A percentile compares a stretch with the other conserved stretches of the same genome.
These are phyloP conservation scores for Formicarius rufipectus DNA, from an alignment of 2,113 vertebrate species.

Conservation along the genomic window DNA sequence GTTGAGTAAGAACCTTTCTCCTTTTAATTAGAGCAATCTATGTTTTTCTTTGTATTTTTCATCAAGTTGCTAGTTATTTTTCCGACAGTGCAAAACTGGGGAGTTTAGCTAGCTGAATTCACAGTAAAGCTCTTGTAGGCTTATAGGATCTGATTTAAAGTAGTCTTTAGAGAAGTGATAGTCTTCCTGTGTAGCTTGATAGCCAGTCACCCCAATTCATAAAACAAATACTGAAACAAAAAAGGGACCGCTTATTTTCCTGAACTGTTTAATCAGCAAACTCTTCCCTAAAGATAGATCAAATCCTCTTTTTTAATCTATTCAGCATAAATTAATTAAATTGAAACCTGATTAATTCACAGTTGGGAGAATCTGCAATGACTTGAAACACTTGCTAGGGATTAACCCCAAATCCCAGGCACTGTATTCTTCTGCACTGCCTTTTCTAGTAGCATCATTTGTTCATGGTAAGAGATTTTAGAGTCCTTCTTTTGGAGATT, in stretches of 20 bases:
- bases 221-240: neutral
- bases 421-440: neutral
- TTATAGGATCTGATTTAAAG: neutral
- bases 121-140: neutral
- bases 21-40: neutral
- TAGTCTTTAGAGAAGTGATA: neutral
- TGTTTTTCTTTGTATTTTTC: neutral
- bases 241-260: neutral
- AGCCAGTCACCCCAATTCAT: neutral
- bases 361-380: neutral
- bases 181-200: neutral
- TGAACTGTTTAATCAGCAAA: neutral
- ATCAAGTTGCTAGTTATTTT: neutral
- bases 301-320: constrained; percentile 35
- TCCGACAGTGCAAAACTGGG: neutral
- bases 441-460: neutral
- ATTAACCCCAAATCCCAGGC: constrained; percentile 34
- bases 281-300: neutral
- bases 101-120: neutral
- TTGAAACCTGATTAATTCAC: constrained; percentile 26
- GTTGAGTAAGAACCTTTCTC: neutral
- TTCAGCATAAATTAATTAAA: constrained; percentile 34
- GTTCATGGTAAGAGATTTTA: neutral
- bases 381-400: neutral
- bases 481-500: neutral